These are phyloP conservation scores for Amiota mariae DNA, from an alignment of 2,888 invertebrate species.

Conservation along the genomic window DNA sequence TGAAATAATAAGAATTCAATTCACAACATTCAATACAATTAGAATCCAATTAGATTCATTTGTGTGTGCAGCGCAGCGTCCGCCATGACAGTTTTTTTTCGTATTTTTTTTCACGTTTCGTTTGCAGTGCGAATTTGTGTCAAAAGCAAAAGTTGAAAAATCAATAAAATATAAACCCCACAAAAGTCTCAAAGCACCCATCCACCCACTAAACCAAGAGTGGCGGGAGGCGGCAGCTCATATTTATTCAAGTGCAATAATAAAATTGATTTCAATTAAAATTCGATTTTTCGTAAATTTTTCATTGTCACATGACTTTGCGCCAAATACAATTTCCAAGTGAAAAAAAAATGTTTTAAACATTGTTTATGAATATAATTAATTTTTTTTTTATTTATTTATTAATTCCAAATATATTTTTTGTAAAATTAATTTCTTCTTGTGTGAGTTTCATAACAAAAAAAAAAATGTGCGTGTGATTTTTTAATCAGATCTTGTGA, in stretches of 20 bases:
- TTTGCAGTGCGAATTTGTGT: constrained; percentile 45
- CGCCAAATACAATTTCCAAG: neutral
- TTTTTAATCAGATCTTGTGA: constrained; percentile 12
- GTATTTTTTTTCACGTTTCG: neutral
- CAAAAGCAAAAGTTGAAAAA: constrained; percentile 57
- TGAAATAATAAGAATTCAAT: too few species aligned
- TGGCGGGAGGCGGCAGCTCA: too few species aligned
- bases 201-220: neutral
- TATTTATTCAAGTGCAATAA: too few species aligned
- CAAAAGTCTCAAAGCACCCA: neutral
- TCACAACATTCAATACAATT: too few species aligned
- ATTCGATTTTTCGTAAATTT: constrained; percentile 16
- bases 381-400: neutral
- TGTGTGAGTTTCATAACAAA: neutral
- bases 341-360: neutral
- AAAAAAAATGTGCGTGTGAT: neutral
- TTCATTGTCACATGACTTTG: constrained; percentile 59
- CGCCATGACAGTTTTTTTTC: constrained; percentile 63
- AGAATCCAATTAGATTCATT: neutral
- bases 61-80: constrained; percentile 36
- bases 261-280: too few species aligned
- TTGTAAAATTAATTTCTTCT: neutral
- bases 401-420: neutral
- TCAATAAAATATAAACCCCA: constrained; percentile 49
- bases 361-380: neutral